Base-by-base conservation (phyloP, 2,797 vertebrate species). In the Rhinophrynus dorsalis region DNA sequence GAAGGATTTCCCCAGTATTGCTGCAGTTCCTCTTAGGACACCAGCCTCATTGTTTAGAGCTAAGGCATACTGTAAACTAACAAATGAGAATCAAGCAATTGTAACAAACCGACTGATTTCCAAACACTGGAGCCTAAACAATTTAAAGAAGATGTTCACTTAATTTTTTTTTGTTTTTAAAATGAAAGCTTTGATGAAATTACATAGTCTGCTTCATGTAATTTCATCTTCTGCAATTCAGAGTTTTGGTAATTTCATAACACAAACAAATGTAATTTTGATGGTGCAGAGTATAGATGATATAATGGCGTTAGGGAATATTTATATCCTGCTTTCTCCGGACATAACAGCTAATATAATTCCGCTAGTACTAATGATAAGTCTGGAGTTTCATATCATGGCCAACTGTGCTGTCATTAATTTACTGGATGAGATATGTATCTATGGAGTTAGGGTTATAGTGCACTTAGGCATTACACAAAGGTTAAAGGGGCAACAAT, bases 201-300 rank as follows among this genome's bases (percentile, higher is more conserved):
- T 84, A 81, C 74, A 71, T 78, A 74, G 71, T 69, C 71, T 78
- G 67, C 82, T 83, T 81, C 69, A 23, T 73, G 72, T 76, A 78
- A 81, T 86, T 79, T 79, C 76, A 82, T 75, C 72, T 85, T 75
- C 21, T 2, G 68, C 84, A 84, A 86, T 74, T 79, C 32, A 77
- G 59, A 55, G 83, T 84, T 86, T 82, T 82, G 84, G 78, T 81
- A 80, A 87, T 85, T 77, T 83, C 83, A 76, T 77, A 87, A 80
- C 74, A 83, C 79, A 83, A 79, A 80, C 68, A 89, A 86, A 87
- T 76, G 60, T 68, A 82, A 81, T 86, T 86, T 80, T 79, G 84
- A 78, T 75, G 83, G 79, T 66, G 62, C 71, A 84, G 76, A 71
- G 69, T 80, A 44, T 44, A 84, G 75, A 68, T 0, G 1, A 66